Evolutionary conservation across 2,797 vertebrate species (phyloP).

Genomic region (Pseudochirops corinnae): DNA sequence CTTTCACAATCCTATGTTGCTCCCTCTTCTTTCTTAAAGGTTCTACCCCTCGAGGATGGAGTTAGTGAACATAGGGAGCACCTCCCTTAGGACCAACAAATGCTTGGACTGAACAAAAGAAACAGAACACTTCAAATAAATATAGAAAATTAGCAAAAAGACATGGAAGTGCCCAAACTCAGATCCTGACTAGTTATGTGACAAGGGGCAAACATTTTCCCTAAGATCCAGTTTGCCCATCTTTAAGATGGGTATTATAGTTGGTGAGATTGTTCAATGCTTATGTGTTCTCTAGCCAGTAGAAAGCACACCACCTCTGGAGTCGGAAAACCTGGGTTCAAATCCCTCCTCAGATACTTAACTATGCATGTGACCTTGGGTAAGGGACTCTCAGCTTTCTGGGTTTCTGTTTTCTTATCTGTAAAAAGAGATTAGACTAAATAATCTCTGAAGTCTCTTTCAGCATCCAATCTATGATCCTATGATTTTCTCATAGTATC

Average conservation of each 20-base stretch:
- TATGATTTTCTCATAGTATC: neutral
- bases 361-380: constrained; percentile 54
- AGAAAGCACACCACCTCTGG: constrained; percentile 13
- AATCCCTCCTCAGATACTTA: constrained; percentile 46
- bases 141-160: neutral
- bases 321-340: constrained; percentile 24
- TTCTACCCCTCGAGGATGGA: neutral
- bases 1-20: too few species aligned
- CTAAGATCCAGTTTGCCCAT: constrained; percentile 20
- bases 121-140: neutral
- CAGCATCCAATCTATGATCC: neutral
- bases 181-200: neutral
- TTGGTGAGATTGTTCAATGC: neutral
- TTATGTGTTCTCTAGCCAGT: neutral
- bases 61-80: neutral
- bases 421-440: constrained; percentile 62
- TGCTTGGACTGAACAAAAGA: neutral
- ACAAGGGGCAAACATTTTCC: neutral
- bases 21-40: neutral
- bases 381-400: constrained; percentile 56
- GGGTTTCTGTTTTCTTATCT: constrained; percentile 65
- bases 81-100: neutral
- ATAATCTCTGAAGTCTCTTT: neutral
- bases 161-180: neutral
- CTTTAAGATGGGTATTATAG: neutral